Conservation (phyloP, 1,140 invertebrate species). For the Magallana angulata region DNA sequence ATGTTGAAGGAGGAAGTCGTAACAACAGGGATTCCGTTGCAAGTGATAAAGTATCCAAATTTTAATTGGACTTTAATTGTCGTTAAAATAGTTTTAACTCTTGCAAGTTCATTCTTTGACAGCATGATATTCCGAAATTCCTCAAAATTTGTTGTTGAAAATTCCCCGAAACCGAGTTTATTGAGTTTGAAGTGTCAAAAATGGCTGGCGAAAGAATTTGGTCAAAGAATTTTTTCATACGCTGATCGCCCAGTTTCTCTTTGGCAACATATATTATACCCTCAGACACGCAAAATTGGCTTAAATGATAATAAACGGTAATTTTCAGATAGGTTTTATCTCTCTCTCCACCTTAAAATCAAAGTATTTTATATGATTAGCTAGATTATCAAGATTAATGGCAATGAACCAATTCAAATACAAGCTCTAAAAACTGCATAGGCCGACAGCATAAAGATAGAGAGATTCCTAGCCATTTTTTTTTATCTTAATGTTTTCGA, state of each 20-base stretch:
- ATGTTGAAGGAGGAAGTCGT: background rate
- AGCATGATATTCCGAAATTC: background rate
- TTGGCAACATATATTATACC: background rate
- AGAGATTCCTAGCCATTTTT: background rate
- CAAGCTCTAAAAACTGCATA: background rate
- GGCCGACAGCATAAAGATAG: background rate
- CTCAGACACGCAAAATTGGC: background rate
- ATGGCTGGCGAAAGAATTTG: background rate
- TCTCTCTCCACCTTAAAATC: constrained; percentile 19
- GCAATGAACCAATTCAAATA: constrained; percentile 5
- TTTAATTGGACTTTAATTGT: constrained; percentile 20
- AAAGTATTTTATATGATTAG: constrained; percentile 21
- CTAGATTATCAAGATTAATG: constrained; percentile 12
- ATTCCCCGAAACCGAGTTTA: background rate
- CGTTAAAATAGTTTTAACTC: background rate
- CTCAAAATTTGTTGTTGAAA: background rate
- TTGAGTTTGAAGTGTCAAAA: background rate
- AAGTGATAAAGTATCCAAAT: background rate
- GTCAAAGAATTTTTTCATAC: background rate
- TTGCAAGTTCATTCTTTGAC: constrained; percentile 1
- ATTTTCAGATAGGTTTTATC: constrained; percentile 15
- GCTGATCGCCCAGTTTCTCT: background rate
- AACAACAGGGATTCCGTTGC: background rate
- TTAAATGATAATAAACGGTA: constrained; percentile 28
- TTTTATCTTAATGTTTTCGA: background rate